These are phyloP conservation scores for Oppia nitens DNA, from an alignment of 1,140 invertebrate genomes.

Conservation along the genomic window DNA sequence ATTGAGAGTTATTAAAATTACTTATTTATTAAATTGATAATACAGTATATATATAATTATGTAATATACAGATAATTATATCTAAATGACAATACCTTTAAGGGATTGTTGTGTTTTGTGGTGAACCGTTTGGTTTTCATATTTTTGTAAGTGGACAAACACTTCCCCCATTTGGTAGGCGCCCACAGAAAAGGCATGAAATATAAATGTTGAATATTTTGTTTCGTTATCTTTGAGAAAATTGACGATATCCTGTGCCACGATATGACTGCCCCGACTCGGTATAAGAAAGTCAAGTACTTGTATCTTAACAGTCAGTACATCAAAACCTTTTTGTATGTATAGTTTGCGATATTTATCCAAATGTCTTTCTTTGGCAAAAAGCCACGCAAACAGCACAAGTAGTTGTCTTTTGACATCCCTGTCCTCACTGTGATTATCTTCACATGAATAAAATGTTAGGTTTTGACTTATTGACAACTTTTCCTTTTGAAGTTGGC, in stretches of 20 bases:
- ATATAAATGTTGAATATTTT: constrained; percentile 42
- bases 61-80: too few relatives aligned
- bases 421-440: not conserved
- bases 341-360: constrained; percentile 67
- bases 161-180: constrained; percentile 19
- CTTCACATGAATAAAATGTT: not conserved
- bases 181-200: constrained; percentile 63
- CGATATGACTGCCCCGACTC: constrained; percentile 38
- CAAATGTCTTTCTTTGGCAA: constrained; percentile 62
- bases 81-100: constrained; percentile 1
- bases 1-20: too few relatives aligned
- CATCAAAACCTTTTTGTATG: constrained; percentile 66
- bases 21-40: too few relatives aligned
- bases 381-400: constrained; percentile 60
- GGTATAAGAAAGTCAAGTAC: constrained; percentile 70
- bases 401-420: constrained; percentile 36
- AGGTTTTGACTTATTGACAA: not conserved
- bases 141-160: constrained; percentile 2
- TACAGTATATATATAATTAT: too few relatives aligned
- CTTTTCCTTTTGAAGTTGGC: not conserved
- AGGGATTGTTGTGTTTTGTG: not conserved
- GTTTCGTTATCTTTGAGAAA: constrained; percentile 44
- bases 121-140: not conserved
- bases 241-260: constrained; percentile 49
- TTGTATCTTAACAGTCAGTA: constrained; percentile 53